These are phyloP conservation scores for Grus americana DNA, from an alignment of 2,113 vertebrate genomes.

Conservation along the genomic window DNA sequence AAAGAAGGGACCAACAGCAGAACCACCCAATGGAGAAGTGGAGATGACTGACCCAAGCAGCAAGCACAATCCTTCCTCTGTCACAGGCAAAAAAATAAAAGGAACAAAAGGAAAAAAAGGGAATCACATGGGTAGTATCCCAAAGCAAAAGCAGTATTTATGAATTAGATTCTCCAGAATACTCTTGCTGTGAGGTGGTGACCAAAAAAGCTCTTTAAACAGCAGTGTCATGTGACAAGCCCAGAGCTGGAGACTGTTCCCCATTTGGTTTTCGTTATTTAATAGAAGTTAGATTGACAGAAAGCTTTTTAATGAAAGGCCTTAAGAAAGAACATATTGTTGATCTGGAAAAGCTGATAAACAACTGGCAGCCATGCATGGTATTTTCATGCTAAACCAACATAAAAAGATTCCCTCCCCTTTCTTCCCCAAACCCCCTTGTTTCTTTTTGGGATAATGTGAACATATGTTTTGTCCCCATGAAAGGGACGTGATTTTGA, in stretches of 20 bases:
- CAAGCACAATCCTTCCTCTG: background rate
- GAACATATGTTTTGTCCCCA: slow-evolving; percentile 51
- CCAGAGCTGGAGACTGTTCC: background rate
- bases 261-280: slow-evolving; percentile 66
- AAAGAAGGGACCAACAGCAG: background rate
- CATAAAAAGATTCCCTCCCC: slow-evolving; percentile 38
- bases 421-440: background rate
- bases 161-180: slow-evolving; percentile 38
- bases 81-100: background rate
- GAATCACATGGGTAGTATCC: background rate
- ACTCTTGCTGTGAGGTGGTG: slow-evolving; percentile 22
- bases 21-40: background rate
- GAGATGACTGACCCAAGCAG: background rate
- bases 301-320: slow-evolving; percentile 27
- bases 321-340: slow-evolving; percentile 66
- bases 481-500: slow-evolving; percentile 48
- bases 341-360: slow-evolving; percentile 61
- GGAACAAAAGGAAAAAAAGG: background rate
- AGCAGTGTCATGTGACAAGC: background rate
- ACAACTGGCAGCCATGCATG: slow-evolving; percentile 46
- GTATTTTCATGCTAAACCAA: slow-evolving; percentile 53
- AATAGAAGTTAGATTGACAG: slow-evolving; percentile 30
- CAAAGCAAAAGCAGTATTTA: slow-evolving; percentile 24
- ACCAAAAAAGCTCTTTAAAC: slow-evolving; percentile 47
- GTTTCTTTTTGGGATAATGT: slow-evolving; percentile 35